Evolutionary conservation across 2,888 invertebrate species (phyloP).

Genomic region (Branchellion lobata): DNA sequence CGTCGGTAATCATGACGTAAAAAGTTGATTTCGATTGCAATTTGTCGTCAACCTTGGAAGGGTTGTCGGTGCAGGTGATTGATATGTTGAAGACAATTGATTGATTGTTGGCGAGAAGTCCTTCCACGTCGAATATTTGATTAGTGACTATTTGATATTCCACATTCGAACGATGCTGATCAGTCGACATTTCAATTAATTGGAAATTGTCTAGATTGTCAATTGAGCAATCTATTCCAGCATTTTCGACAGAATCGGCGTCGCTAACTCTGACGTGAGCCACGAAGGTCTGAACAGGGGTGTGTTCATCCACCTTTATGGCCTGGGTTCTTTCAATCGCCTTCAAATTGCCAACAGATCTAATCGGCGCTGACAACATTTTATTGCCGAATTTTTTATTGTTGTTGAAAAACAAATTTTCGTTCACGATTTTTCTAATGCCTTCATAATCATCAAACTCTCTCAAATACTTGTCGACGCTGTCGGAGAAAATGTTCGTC

Average conservation of each 20-base stretch:
- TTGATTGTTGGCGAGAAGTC: neutral
- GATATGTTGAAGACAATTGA: slow-evolving; percentile 35
- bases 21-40: slow-evolving; percentile 48
- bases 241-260: slow-evolving; percentile 38
- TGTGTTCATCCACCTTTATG: slow-evolving; percentile 40
- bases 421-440: neutral
- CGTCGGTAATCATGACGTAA: slow-evolving; percentile 48
- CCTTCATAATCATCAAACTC: slow-evolving; percentile 1
- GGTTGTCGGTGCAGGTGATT: slow-evolving; percentile 42
- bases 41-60: neutral
- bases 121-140: slow-evolving; percentile 45
- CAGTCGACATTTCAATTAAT: neutral
- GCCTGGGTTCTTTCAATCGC: neutral
- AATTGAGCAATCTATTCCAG: slow-evolving; percentile 38
- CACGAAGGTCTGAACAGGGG: slow-evolving; percentile 39
- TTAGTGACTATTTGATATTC: slow-evolving; percentile 67
- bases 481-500: slow-evolving; percentile 35
- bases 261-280: slow-evolving; percentile 46
- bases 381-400: neutral
- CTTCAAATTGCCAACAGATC: neutral
- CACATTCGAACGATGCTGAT: slow-evolving; percentile 4
- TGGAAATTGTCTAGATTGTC: slow-evolving; percentile 37
- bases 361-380: too few species aligned
- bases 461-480: neutral
- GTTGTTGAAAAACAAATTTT: neutral